These are phyloP conservation scores for Limnephilus lunatus DNA, from an alignment of 2,888 invertebrate genomes.

Conservation along the genomic window DNA sequence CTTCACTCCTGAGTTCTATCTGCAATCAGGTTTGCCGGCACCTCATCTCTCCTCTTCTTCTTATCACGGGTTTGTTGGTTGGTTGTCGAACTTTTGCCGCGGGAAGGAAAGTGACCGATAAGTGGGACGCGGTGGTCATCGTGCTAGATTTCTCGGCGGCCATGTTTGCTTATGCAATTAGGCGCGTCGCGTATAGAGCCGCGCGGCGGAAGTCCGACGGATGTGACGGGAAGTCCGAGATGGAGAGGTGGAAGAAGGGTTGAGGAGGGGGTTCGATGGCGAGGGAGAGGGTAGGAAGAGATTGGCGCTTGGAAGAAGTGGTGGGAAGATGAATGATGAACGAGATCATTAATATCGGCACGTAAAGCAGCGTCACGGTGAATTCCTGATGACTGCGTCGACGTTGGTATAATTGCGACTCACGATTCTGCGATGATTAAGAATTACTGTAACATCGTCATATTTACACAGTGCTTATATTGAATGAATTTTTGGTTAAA, in stretches of 20 bases:
- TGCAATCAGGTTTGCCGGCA: constrained; percentile 11
- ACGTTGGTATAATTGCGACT: background rate
- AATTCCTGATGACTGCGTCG: background rate
- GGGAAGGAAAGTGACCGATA: constrained; percentile 58
- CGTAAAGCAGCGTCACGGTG: background rate
- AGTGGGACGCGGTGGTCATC: constrained; percentile 58
- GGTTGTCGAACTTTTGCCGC: constrained; percentile 38
- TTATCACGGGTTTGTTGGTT: constrained; percentile 3
- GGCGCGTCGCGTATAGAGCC: constrained; percentile 29
- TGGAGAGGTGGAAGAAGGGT: background rate
- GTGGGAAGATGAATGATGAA: background rate
- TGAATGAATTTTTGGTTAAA: background rate
- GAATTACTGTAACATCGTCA: background rate
- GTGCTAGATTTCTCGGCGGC: constrained; percentile 59
- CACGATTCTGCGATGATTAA: background rate
- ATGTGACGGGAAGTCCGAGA: background rate
- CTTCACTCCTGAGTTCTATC: background rate
- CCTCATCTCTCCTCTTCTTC: background rate
- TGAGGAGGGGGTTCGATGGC: background rate
- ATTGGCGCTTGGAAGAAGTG: background rate
- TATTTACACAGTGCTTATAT: background rate
- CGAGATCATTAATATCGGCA: background rate
- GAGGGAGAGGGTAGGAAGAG: background rate
- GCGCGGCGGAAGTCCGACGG: background rate
- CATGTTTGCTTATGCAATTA: constrained; percentile 63